Conservation (phyloP, 2,888 invertebrate species). For the Protophormia terraenovae region DNA sequence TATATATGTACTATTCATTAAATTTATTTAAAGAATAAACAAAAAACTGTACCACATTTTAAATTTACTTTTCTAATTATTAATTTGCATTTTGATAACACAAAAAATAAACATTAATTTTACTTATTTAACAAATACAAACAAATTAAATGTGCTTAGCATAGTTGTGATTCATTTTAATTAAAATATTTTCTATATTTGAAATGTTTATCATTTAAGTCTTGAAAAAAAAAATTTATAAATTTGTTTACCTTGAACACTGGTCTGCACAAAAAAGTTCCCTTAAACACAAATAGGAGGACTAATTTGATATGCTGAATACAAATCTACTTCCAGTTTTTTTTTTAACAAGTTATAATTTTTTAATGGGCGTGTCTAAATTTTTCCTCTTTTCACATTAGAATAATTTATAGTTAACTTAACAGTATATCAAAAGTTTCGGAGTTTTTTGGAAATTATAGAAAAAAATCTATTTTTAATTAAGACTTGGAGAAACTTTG, state of each 20-base stretch:
- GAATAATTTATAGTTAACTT: too few species aligned
- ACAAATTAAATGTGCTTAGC: neutral
- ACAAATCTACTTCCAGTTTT: too few species aligned
- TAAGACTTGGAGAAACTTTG: too few species aligned
- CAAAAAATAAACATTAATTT: neutral
- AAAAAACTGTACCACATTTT: neutral
- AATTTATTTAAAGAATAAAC: neutral
- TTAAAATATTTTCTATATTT: slow-evolving; percentile 1
- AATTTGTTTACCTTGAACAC: neutral
- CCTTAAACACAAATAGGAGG: neutral
- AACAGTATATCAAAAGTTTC: too few species aligned
- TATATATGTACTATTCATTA: too few species aligned
- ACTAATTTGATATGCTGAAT: too few species aligned
- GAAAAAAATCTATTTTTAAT: too few species aligned
- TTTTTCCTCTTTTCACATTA: too few species aligned
- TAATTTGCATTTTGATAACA: slow-evolving; percentile 6
- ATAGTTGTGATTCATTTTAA: neutral
- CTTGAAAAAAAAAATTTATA: neutral
- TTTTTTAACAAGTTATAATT: too few species aligned
- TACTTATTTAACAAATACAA: neutral
- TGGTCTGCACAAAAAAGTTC: too few species aligned
- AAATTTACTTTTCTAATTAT: neutral
- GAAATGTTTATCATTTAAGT: neutral
- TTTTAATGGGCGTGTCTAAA: too few species aligned
- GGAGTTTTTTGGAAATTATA: too few species aligned